These are phyloP conservation scores for Macaca mulatta DNA, from an alignment of 2,113 vertebrate species.

Conservation along the genomic window DNA sequence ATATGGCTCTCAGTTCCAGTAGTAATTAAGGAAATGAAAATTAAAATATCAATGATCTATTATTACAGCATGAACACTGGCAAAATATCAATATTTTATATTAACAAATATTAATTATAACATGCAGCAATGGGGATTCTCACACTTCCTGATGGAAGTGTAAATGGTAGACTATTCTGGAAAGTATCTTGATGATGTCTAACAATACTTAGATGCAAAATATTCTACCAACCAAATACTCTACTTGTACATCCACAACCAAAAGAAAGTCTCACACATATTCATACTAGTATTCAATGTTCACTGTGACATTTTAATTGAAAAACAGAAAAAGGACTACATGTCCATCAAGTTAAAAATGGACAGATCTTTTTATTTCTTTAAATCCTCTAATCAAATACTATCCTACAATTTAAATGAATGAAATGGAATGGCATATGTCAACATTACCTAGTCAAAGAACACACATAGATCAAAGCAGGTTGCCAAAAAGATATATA, in stretches of 20 bases:
- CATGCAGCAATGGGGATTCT: not conserved
- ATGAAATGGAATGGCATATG: not conserved
- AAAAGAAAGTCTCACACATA: not conserved
- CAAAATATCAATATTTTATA: not conserved
- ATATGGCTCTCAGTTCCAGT: not conserved
- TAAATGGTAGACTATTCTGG: not conserved
- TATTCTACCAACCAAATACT: not conserved
- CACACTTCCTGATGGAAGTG: not conserved
- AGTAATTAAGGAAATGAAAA: not conserved
- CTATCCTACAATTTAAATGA: not conserved
- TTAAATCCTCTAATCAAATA: not conserved
- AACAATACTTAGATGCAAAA: not conserved
- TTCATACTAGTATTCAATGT: not conserved
- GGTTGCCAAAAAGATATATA: not conserved
- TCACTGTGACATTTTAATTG: not conserved
- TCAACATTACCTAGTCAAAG: not conserved
- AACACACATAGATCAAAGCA: not conserved
- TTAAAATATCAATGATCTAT: not conserved
- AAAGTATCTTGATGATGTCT: not conserved
- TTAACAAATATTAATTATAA: not conserved
- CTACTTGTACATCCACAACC: not conserved
- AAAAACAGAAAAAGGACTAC: not conserved
- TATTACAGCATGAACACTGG: not conserved
- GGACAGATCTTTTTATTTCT: not conserved
- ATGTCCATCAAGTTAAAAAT: not conserved